These are phyloP conservation scores for Aspidoscelis tigris DNA, from an alignment of 2,113 vertebrate species.

Conservation along the genomic window DNA sequence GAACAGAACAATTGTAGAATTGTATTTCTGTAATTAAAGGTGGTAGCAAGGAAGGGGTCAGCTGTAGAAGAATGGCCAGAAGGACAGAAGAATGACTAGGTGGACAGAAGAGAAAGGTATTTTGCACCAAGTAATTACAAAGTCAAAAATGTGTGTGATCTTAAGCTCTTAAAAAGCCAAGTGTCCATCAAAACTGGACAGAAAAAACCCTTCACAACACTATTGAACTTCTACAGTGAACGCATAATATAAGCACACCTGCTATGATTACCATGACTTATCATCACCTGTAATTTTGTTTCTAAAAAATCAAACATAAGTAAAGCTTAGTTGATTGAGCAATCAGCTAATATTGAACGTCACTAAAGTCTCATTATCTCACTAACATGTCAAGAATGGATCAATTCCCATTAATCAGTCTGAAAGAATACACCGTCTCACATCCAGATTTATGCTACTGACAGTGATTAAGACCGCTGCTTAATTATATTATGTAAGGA, in stretches of 20 bases:
- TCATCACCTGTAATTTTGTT: slow-evolving; percentile 4
- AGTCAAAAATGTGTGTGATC: background rate
- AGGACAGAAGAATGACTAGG: background rate
- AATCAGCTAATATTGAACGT: slow-evolving; percentile 34
- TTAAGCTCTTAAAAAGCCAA: background rate
- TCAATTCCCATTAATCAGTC: slow-evolving; percentile 30
- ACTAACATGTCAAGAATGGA: slow-evolving; percentile 35
- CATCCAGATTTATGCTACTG: slow-evolving; percentile 26
- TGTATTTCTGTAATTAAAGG: background rate
- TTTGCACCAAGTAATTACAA: background rate
- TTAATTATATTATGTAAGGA: background rate
- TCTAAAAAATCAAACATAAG: background rate
- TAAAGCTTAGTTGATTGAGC: slow-evolving; percentile 47
- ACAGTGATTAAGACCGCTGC: slow-evolving; percentile 17
- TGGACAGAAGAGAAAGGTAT: background rate
- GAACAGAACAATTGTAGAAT: no score
- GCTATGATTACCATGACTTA: slow-evolving; percentile 15
- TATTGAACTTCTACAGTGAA: background rate
- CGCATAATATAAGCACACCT: slow-evolving; percentile 4
- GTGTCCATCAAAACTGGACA: background rate
- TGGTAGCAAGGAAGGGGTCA: background rate
- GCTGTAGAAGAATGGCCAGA: background rate
- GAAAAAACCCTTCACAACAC: background rate
- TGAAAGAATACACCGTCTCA: background rate
- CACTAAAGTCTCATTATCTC: slow-evolving; percentile 34